Base-by-base conservation (phyloP, 2,888 invertebrate species). In the Parelbella ahira region DNA sequence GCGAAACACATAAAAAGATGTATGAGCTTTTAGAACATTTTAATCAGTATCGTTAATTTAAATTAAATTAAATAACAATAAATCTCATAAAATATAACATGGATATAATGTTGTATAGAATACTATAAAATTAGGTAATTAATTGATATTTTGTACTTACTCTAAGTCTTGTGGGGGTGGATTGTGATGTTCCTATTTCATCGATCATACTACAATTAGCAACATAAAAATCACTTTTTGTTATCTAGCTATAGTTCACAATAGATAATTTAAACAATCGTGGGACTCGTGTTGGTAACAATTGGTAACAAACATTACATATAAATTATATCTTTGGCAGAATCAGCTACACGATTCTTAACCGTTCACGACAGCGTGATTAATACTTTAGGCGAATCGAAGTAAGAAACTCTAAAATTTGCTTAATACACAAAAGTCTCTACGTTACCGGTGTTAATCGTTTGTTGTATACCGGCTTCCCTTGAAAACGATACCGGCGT, bases 391-490 rank as follows among this genome's bases (percentile, higher is more conserved):
- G n/a, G 1, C 6, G 30, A 30, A 24, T 38, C 11, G 15, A 4
- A 21, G 18, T 23, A 30, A 38, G 30, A 29, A 30, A n/a, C n/a
- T n/a, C n/a, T 28, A 15, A 29, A 10, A 28, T 15, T 28, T 32
- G 18, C 11, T 51, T 73, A 82, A 55, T 83, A 84, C 3, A 67
- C 68, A 41, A 83, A 37, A 3, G 75, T 73, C 58, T 86, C 73
- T 6, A 76, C 51, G 1, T 74, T 79, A 2, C 77, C 83, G 1
- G 79, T 82, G 1, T 78, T 76, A 0, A 73, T 55, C n/a, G 61
- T 52, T 6, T 80, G 74, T 44, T 83, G 77, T 53, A 87, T 63
- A 11, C 86, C 80, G 45, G 82, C 78, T 47, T 79, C 72, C 53
- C 88, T 64, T 7, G 73, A 58, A 56, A 77, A 76, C 1, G 78